phyloP scores from a whole-genome alignment of 2,888 invertebrate genomes.

The Muscina levida region DNA sequence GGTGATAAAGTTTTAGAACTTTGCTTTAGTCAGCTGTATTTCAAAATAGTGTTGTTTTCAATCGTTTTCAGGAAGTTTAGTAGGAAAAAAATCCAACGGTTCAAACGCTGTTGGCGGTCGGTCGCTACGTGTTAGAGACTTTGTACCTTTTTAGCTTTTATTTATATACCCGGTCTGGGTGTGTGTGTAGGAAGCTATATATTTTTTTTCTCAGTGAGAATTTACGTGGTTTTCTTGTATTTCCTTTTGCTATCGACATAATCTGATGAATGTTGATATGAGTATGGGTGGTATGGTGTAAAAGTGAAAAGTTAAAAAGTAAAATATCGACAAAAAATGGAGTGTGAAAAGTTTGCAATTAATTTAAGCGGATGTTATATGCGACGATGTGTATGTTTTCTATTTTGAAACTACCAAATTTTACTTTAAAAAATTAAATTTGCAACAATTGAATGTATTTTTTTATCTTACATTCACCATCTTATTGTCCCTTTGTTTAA shows the following conservation, averaged over 20 bases:
- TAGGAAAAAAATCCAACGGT: not conserved
- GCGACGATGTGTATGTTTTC: too few species aligned
- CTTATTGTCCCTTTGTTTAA: too few species aligned
- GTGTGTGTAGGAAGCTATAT: not conserved
- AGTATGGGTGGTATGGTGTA: not conserved
- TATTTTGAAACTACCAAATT: too few species aligned
- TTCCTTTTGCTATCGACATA: conserved; percentile 57
- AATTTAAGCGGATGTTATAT: too few species aligned
- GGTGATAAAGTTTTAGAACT: conserved; percentile 53
- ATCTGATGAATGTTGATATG: conserved; percentile 63
- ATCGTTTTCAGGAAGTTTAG: too few species aligned
- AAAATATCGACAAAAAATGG: conserved; percentile 1
- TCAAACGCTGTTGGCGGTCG: conserved; percentile 20
- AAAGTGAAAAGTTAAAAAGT: conserved; percentile 55
- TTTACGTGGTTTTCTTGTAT: conserved; percentile 55
- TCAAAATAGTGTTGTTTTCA: too few species aligned
- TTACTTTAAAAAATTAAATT: too few species aligned
- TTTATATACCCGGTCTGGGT: not conserved
- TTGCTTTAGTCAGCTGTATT: conserved; percentile 40
- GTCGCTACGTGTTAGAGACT: conserved; percentile 48
- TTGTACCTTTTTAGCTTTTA: conserved; percentile 62
- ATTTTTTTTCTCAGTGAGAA: not conserved
- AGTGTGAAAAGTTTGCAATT: conserved; percentile 43
- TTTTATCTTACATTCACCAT: too few species aligned
- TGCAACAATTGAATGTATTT: too few species aligned